Base-by-base conservation (phyloP, 2,113 vertebrate genomes). In the Odocoileus virginianus region DNA sequence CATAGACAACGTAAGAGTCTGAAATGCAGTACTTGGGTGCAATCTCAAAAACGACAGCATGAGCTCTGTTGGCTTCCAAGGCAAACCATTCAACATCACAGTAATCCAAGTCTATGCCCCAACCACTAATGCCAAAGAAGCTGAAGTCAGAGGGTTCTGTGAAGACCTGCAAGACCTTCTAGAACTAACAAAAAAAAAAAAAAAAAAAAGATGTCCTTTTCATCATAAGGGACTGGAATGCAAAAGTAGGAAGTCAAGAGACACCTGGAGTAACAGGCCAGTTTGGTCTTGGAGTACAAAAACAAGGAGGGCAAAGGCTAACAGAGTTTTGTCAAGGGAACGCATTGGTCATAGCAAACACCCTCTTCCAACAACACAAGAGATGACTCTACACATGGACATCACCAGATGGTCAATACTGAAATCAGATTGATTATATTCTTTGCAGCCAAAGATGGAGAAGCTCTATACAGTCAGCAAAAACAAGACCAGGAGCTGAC, bases 271-370 rank as follows among this genome's bases (percentile, higher is more conserved):
- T 23, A 71, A 36, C 5, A 71, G n/a, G 5, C 67, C 5, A 71
- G 67, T 36, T 71, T 71, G 19, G 10, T 36, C n/a, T 71, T 71
- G 67, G 67, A 36, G 67, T 71, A 71, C n/a, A 71, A 36, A 71
- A 12, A 71, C n/a, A 36, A 36, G n/a, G 2, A 71, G 67, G 67
- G 33, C n/a, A 71, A 71, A 71, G 67, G n/a, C 64, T 71, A 36
- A 71, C 19, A 23, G 3, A 64, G 9, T 36, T 71, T 71, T 12
- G 64, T 2, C 19, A 36, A 23, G n/a, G 19, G n/a, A 23, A 71
- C 0, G 0, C 67, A 36, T 12, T 71, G 19, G 19, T 36, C n/a
- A 40, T 40, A 71, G n/a, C 9, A 71, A 71, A 71, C 9, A 36
- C 19, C 67, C 67, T 36, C 67, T 40, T 71, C 67, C 67, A 71